A percentile compares a stretch with the other conserved stretches of the same genome.
These are phyloP conservation scores for Rutpela maculata DNA, from an alignment of 2,888 invertebrate species.

Conservation along the genomic window DNA sequence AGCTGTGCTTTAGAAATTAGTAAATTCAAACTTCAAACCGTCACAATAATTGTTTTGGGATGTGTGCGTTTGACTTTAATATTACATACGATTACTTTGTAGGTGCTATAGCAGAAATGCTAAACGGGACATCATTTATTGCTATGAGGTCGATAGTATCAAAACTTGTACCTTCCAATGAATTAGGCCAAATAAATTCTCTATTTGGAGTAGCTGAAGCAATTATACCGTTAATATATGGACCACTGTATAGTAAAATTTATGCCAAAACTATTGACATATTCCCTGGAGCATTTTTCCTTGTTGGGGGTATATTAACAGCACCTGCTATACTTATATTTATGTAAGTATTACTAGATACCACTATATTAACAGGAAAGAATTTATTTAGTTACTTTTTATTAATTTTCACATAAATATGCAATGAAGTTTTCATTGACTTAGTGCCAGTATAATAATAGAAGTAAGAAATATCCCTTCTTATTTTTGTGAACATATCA, in stretches of 20 bases:
- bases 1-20: no score
- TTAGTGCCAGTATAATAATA: no score
- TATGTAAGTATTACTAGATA: constrained; percentile 60
- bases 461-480: no score
- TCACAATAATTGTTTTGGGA: no score
- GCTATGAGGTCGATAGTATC: constrained; percentile 77
- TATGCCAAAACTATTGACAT: constrained; percentile 64
- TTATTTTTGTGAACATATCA: no score
- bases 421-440: no score
- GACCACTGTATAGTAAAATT: constrained; percentile 67
- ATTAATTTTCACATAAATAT: no score
- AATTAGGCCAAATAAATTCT: constrained; percentile 77
- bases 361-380: no score
- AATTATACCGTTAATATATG: constrained; percentile 67
- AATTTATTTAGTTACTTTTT: no score
- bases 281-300: constrained; percentile 68
- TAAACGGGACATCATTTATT: constrained; percentile 75
- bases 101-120: constrained; percentile 75
- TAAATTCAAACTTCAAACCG: no score
- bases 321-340: constrained; percentile 66
- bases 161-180: constrained; percentile 76
- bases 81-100: constrained; percentile 52
- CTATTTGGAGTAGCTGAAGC: constrained; percentile 69
- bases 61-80: background rate
- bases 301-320: constrained; percentile 65